Conservation (phyloP, 2,797 vertebrate species). For the Taeniopygia guttata region DNA sequence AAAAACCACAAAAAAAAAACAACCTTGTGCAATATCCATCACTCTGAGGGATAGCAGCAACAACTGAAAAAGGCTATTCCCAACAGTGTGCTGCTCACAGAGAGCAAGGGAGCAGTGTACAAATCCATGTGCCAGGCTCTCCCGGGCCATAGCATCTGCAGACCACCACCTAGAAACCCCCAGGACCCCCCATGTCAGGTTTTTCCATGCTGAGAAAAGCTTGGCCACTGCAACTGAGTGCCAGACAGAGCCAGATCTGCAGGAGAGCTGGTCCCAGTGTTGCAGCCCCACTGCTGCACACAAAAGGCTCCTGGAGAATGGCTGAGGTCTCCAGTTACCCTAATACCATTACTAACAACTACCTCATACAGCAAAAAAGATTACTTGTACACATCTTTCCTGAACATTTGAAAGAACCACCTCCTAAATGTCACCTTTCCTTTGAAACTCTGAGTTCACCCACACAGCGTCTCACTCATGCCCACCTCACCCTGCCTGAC, state of each 20-base stretch:
- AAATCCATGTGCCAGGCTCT: not conserved
- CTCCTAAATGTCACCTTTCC: not conserved
- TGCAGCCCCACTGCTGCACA: not conserved
- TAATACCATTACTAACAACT: not conserved
- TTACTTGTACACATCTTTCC: not conserved
- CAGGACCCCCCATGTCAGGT: rapidly evolving
- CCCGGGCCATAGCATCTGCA: not conserved
- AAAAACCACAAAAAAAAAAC: not conserved
- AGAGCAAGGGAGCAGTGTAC: rapidly evolving
- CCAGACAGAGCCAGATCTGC: not conserved
- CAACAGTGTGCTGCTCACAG: not conserved
- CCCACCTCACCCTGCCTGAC: not conserved
- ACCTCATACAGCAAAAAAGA: not conserved
- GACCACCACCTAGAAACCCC: not conserved
- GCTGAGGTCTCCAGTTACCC: not conserved
- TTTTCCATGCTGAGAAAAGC: not conserved
- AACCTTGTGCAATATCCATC: not conserved
- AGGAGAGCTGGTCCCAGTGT: not conserved
- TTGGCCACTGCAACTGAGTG: not conserved
- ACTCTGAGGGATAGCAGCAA: rapidly evolving
- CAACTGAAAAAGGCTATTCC: not conserved
- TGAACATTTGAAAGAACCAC: not conserved
- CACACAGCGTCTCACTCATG: not conserved
- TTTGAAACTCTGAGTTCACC: not conserved
- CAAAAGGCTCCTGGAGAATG: not conserved